These are phyloP conservation scores for Gymnogyps californianus DNA, from an alignment of 2,113 vertebrate species.

Conservation along the genomic window DNA sequence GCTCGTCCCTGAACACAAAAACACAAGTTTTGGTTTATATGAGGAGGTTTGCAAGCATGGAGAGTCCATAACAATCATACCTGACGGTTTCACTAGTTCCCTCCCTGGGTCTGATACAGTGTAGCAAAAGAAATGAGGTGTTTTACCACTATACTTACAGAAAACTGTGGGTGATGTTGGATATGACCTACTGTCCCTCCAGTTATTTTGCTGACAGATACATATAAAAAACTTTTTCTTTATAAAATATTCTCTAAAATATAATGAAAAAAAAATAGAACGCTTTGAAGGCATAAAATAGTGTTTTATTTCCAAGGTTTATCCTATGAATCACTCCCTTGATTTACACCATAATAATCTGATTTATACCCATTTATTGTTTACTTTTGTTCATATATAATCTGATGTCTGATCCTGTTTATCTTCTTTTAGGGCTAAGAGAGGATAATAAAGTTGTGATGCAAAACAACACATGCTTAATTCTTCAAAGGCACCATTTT, in stretches of 20 bases:
- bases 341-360: background rate
- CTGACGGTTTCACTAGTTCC: background rate
- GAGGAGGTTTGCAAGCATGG: background rate
- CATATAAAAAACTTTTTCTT: background rate
- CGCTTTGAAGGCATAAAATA: background rate
- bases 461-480: background rate
- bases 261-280: background rate
- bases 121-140: background rate
- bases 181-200: background rate
- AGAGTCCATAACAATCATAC: fast-evolving
- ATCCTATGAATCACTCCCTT: background rate
- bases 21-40: background rate
- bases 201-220: background rate
- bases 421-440: background rate
- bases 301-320: background rate
- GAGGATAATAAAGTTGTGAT: background rate
- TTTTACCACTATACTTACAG: background rate
- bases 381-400: conserved; percentile 28
- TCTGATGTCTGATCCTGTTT: conserved; percentile 1
- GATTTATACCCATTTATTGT: conserved; percentile 27
- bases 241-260: background rate
- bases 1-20: background rate
- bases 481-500: conserved; percentile 5
- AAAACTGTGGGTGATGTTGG: background rate
- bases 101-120: background rate